These are phyloP conservation scores for Emys orbicularis DNA, from an alignment of 2,797 vertebrate species.

Conservation along the genomic window DNA sequence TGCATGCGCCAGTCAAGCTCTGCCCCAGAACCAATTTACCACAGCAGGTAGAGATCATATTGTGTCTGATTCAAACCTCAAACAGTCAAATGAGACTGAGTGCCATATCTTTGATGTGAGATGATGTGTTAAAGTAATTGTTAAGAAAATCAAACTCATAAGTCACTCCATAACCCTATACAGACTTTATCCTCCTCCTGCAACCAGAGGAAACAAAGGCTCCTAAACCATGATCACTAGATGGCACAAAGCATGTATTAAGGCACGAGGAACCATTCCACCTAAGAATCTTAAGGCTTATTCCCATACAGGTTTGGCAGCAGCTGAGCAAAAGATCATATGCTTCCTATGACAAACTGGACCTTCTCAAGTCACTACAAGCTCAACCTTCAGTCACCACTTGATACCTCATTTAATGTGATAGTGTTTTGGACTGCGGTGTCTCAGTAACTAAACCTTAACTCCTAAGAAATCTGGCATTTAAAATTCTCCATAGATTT, in stretches of 20 bases:
- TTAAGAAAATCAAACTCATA: conserved; percentile 55
- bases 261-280: background rate
- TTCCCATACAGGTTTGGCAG: background rate
- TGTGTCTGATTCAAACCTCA: background rate
- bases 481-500: background rate
- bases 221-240: background rate
- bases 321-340: background rate
- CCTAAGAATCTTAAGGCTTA: background rate
- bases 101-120: conserved; percentile 10
- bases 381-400: background rate
- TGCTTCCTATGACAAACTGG: background rate
- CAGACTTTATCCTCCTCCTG: background rate
- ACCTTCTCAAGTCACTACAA: background rate
- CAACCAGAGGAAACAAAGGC: conserved; percentile 24
- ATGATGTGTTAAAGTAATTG: conserved; percentile 37
- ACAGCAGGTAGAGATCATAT: background rate
- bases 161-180: conserved; percentile 24
- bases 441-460: background rate
- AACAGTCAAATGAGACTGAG: conserved; percentile 28
- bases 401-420: background rate
- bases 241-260: accelerated
- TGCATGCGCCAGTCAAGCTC: background rate
- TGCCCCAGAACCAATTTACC: conserved; percentile 27
- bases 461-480: background rate
- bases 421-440: background rate